Evolutionary conservation across 2,888 invertebrate genomes (phyloP).

Genomic region (Brachylomia viminalis): DNA sequence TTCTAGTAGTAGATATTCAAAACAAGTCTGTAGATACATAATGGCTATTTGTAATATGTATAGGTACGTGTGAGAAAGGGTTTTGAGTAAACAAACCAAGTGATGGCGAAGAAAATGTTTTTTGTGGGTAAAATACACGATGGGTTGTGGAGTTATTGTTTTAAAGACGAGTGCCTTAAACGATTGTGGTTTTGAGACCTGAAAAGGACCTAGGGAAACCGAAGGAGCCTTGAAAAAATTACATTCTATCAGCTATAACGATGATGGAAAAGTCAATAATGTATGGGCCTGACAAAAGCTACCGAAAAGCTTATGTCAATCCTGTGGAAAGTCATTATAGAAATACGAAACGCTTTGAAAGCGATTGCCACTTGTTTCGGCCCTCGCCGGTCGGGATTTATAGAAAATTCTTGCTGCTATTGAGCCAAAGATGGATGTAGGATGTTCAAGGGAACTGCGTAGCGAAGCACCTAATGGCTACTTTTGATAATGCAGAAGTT

Average conservation of each 20-base stretch:
- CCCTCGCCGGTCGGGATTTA: not conserved
- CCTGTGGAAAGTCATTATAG: not conserved
- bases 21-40: not conserved
- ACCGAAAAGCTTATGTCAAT: not conserved
- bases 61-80: not conserved
- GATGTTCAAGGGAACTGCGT: not conserved
- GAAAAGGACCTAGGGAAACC: not conserved
- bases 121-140: not conserved
- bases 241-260: not conserved
- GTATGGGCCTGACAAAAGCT: not conserved
- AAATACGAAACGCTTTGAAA: not conserved
- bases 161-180: not conserved
- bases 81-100: slow-evolving; percentile 6
- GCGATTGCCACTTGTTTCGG: not conserved
- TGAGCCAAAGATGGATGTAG: not conserved
- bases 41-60: not conserved
- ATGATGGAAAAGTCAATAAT: not conserved
- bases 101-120: not conserved
- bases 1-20: slow-evolving; percentile 9
- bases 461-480: not conserved
- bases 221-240: not conserved
- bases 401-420: not conserved
- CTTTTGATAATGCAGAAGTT: not conserved
- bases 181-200: not conserved
- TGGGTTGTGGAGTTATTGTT: not conserved